Base-by-base conservation (phyloP, 2,797 vertebrate genomes). In the Eulemur rubriventer region DNA sequence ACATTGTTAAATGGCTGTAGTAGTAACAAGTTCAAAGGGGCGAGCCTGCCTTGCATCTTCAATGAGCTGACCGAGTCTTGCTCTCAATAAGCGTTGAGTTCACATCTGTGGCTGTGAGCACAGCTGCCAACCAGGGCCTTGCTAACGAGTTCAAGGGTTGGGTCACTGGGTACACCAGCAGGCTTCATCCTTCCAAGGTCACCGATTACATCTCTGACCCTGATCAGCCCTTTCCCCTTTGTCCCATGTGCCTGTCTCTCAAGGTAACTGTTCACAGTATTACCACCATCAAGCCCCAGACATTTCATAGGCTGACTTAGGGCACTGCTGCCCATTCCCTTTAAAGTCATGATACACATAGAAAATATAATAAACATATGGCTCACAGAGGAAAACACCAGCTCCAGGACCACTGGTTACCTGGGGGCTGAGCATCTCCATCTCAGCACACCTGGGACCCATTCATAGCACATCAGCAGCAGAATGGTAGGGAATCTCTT, bases 1-100 rank as follows among this genome's bases (percentile, higher is more conserved):
- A 96, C 96, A 95, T 80, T 94, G 96, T 89, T 97, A 94, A 93
- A 95, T 86, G 89, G 65, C 46, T 89, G 43, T 63, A 61, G 80
- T 65, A 13, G 84, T 83, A 93, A 82, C 87, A 78, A 97, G 87
- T 93, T 97, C 82, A 94, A 84, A 97, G 86, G 24, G 50, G 63
- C 13, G 72, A 67, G n/a, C 46, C 63, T 78, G 87, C 41, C 46
- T 96, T 82, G 86, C 67, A 92, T 90, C 72, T 72, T 43, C 7
- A 95, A 76, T 84, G 73, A 94, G 41, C 17, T 81, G 57, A 81
- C 33, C 65, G 24, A 28, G 24, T 91, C 63, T 85, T 86, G 86
- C 80, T 94, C 69, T 91, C 16, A 61, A 50, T 75, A 81, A 85
- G 73, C 33, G 2, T 70, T 70, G 61, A 92, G 72, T 73, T 89